Evolutionary conservation across 2,113 vertebrate genomes (phyloP).

Genomic region (Nematolebias whitei): DNA sequence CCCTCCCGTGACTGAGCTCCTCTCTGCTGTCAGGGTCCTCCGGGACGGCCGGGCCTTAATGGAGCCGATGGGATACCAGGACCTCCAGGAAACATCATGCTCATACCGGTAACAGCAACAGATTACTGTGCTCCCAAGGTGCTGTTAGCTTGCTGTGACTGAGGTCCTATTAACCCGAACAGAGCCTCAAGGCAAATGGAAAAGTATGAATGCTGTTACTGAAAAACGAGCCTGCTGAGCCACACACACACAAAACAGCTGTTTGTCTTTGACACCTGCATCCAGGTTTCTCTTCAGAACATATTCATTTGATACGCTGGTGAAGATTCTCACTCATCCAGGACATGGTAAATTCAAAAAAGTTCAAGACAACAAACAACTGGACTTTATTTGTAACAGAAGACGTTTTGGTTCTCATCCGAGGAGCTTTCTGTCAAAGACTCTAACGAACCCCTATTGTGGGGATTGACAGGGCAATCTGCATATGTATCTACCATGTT

Average conservation of each 20-base stretch:
- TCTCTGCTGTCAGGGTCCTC: constrained; percentile 83
- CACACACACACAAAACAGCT: neutral
- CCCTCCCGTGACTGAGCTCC: constrained; percentile 13
- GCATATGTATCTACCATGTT: no score
- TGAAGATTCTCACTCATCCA: no score
- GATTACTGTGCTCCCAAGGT: constrained; percentile 4
- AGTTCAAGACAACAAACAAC: no score
- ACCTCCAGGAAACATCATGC: constrained; percentile 93
- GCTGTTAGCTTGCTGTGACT: constrained; percentile 14
- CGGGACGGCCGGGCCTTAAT: constrained; percentile 87
- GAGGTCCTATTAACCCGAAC: constrained; percentile 30
- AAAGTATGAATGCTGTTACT: constrained; percentile 20
- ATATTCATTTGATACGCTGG: no score
- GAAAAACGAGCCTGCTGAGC: constrained; percentile 8
- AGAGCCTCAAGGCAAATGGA: constrained; percentile 9
- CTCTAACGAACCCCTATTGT: no score
- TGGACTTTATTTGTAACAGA: no score
- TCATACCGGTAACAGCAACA: constrained; percentile 88
- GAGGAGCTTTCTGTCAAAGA: no score
- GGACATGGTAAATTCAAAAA: no score
- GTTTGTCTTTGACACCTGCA: constrained; percentile 4
- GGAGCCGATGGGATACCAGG: constrained; percentile 94
- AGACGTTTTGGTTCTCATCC: no score
- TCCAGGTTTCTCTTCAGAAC: neutral
- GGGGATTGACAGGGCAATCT: no score